Evolutionary conservation across 2,797 vertebrate species (phyloP).

Genomic region (Coregonus suidteri): DNA sequence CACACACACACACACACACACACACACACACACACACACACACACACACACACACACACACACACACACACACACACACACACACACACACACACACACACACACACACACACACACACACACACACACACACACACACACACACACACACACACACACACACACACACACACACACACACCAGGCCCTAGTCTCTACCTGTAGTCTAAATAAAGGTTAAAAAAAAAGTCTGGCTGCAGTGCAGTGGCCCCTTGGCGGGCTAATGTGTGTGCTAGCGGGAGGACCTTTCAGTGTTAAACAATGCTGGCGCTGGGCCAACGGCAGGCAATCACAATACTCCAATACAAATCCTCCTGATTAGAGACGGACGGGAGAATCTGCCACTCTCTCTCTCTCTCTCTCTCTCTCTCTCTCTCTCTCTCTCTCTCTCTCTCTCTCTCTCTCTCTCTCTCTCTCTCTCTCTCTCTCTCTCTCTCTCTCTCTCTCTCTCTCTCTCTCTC

Average conservation of each 20-base stretch:
- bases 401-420: not conserved
- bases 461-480: not conserved
- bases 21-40: not conserved
- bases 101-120: not conserved
- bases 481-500: too few relatives aligned
- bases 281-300: conserved; percentile 64
- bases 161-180: not conserved
- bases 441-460: not conserved
- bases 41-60: not conserved
- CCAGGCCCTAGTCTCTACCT: conserved; percentile 48
- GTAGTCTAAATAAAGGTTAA: conserved; percentile 35
- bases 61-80: not conserved
- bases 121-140: too few relatives aligned
- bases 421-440: too few relatives aligned
- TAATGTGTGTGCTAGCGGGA: conserved; percentile 54
- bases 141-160: not conserved
- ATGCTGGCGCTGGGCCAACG: conserved; percentile 61
- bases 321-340: conserved; percentile 31
- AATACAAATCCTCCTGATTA: conserved; percentile 56
- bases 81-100: not conserved
- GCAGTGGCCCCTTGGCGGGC: conserved; percentile 46
- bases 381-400: not conserved
- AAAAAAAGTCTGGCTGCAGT: conserved; percentile 36
- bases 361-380: conserved; percentile 41
- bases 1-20: too few relatives aligned